Evolutionary conservation across 2,888 invertebrate species (phyloP).

Genomic region (Rhyacophila evoluta): DNA sequence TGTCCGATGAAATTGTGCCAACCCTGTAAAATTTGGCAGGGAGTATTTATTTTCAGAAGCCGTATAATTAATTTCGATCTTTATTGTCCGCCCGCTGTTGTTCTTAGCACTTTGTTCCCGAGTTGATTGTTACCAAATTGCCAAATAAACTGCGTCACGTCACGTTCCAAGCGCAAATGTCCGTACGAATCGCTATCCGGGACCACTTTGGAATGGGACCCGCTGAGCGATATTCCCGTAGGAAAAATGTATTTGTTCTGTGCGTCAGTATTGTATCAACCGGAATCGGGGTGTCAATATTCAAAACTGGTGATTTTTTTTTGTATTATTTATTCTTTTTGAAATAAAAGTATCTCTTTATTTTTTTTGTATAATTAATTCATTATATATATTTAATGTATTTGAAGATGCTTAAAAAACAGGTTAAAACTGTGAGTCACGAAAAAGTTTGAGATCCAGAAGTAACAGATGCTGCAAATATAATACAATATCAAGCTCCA

Average conservation of each 20-base stretch:
- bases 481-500: too few relatives aligned
- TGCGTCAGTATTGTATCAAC: neutral
- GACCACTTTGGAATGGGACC: neutral
- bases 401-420: too few relatives aligned
- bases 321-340: too few relatives aligned
- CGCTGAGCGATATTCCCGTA: neutral
- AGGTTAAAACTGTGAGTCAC: too few relatives aligned
- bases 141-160: constrained; percentile 36
- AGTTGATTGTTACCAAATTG: constrained; percentile 38
- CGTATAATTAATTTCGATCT: constrained; percentile 50
- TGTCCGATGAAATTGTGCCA: neutral
- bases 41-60: constrained; percentile 39
- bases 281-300: neutral
- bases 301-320: neutral
- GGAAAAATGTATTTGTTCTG: constrained; percentile 15
- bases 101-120: constrained; percentile 43
- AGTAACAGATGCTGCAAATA: too few relatives aligned
- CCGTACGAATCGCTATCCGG: neutral
- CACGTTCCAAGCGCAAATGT: constrained; percentile 33
- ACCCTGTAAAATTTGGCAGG: constrained; percentile 25
- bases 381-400: too few relatives aligned
- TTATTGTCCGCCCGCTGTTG: constrained; percentile 40
- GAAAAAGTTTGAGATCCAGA: too few relatives aligned
- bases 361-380: too few relatives aligned
- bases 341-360: too few relatives aligned